Percentiles rank a stretch among this genome's conserved stretches.
Evolutionary conservation across 2,888 invertebrate genomes (phyloP).

Genomic region (Lasioglossum lativentre): DNA sequence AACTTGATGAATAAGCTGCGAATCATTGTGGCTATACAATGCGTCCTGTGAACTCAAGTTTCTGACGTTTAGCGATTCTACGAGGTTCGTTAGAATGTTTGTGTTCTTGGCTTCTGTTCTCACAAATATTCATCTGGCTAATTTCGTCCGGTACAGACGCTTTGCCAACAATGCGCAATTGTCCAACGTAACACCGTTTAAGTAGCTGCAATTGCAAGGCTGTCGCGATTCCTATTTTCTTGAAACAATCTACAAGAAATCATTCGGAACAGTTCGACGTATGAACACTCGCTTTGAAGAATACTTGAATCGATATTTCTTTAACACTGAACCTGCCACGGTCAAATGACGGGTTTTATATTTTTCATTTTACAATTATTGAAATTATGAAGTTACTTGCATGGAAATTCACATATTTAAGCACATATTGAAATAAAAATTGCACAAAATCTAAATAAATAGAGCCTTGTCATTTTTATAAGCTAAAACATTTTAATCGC

Average conservation of each 20-base stretch:
- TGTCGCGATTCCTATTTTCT: background rate
- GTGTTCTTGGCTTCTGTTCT: background rate
- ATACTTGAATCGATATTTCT: too few relatives aligned
- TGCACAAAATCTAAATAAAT: too few relatives aligned
- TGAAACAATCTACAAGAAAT: background rate
- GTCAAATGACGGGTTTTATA: too few relatives aligned
- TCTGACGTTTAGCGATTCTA: background rate
- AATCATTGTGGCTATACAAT: background rate
- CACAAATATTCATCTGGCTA: background rate
- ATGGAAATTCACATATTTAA: too few relatives aligned
- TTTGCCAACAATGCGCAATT: background rate
- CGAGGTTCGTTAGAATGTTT: background rate
- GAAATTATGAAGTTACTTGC: too few relatives aligned
- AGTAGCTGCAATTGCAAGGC: background rate
- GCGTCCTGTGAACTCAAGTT: background rate
- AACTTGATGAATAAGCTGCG: background rate
- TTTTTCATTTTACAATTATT: too few relatives aligned
- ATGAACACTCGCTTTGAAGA: too few relatives aligned
- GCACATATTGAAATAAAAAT: too few relatives aligned
- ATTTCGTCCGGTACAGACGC: background rate
- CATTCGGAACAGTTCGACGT: background rate
- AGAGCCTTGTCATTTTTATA: too few relatives aligned
- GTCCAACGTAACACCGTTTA: background rate
- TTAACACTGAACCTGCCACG: too few relatives aligned
- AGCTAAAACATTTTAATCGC: too few relatives aligned